Conservation (phyloP, 2,797 vertebrate species). For the Sebastes dallii region DNA sequence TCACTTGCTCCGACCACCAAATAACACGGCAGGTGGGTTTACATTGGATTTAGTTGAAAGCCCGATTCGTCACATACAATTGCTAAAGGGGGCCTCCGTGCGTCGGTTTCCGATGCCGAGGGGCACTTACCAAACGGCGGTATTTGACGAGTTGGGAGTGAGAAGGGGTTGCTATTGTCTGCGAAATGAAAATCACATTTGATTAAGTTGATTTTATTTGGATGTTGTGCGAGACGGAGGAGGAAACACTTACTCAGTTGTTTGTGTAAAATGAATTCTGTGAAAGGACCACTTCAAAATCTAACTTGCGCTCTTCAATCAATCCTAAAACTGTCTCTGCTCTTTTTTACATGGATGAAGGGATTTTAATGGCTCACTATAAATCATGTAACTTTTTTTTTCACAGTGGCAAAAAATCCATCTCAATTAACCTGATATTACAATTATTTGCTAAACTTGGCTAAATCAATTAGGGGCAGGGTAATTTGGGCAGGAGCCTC, state of each 20-base stretch:
- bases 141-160: too few species aligned
- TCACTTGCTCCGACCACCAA: too few species aligned
- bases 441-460: slow-evolving; percentile 63
- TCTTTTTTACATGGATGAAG: slow-evolving; percentile 35
- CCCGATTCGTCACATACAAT: too few species aligned
- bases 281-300: neutral
- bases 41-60: too few species aligned
- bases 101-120: too few species aligned
- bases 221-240: neutral
- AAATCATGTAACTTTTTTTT: slow-evolving; percentile 56
- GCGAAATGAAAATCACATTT: neutral
- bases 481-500: slow-evolving; percentile 45
- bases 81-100: too few species aligned
- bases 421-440: slow-evolving; percentile 72
- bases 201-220: neutral
- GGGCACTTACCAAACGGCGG: too few species aligned
- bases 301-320: slow-evolving; percentile 32
- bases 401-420: slow-evolving; percentile 53
- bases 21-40: too few species aligned
- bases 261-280: slow-evolving; percentile 17
- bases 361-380: slow-evolving; percentile 55
- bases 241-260: neutral
- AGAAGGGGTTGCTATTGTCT: neutral
- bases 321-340: slow-evolving; percentile 16
- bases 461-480: slow-evolving; percentile 55